These are phyloP conservation scores for Pantherophis alleghaniensis DNA, from an alignment of 2,797 vertebrate species.

Conservation along the genomic window DNA sequence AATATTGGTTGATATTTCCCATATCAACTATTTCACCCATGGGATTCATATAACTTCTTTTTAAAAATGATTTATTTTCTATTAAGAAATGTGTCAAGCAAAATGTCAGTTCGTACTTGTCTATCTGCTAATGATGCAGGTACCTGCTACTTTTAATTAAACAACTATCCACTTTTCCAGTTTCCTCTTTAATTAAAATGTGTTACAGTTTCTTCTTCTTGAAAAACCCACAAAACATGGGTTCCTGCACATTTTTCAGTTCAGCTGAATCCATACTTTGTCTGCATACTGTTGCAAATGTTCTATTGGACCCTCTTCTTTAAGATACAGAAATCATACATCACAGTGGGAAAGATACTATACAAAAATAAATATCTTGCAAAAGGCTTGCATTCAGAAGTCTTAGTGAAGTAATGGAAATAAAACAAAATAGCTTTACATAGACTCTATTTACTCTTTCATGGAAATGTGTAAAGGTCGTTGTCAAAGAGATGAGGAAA, in stretches of 20 bases:
- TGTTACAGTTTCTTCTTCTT: neutral
- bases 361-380: neutral
- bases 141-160: neutral
- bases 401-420: neutral
- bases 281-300: neutral
- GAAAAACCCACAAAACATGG: neutral
- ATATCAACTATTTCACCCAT: neutral
- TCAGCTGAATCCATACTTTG: neutral
- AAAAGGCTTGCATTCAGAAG: neutral
- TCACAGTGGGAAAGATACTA: neutral
- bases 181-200: neutral
- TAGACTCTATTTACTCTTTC: slow-evolving; percentile 28
- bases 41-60: neutral
- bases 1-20: neutral
- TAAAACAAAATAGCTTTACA: neutral
- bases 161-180: neutral
- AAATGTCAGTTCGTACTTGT: neutral
- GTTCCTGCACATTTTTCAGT: neutral
- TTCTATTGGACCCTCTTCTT: neutral
- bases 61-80: neutral
- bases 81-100: neutral
- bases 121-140: neutral
- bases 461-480: neutral
- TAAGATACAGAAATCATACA: neutral
- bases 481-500: slow-evolving; percentile 24